These are phyloP conservation scores for Campoletis raptor DNA, from an alignment of 2,888 invertebrate genomes.

Conservation along the genomic window DNA sequence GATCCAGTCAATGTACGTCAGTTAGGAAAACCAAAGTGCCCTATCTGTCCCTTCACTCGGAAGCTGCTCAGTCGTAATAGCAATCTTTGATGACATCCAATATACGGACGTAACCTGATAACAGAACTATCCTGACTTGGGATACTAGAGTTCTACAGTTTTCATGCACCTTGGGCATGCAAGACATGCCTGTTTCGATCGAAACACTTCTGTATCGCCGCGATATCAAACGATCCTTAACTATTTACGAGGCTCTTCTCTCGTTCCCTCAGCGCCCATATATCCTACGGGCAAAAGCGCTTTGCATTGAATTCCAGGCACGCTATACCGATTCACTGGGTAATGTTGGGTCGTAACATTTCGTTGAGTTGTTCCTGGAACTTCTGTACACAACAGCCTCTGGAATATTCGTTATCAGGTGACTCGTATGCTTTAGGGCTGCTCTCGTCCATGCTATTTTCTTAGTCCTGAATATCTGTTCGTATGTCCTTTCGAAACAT, in stretches of 20 bases:
- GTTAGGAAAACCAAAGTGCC: background rate
- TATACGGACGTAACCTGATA: background rate
- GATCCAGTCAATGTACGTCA: background rate
- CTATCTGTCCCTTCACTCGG: background rate
- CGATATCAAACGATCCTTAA: slow-evolving; percentile 32
- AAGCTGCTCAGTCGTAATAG: background rate
- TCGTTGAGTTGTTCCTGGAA: slow-evolving; percentile 43
- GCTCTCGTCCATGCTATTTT: slow-evolving; percentile 8
- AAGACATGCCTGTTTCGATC: background rate
- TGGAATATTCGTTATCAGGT: slow-evolving; percentile 65
- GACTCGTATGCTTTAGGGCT: slow-evolving; percentile 51
- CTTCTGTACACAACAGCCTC: slow-evolving; percentile 27
- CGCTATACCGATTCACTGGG: slow-evolving; percentile 71
- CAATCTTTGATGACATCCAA: slow-evolving; percentile 14
- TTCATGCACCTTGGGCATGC: slow-evolving; percentile 6
- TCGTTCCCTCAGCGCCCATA: background rate
- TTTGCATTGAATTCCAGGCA: slow-evolving; percentile 71
- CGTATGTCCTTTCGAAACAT: background rate
- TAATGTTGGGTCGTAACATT: slow-evolving; percentile 63
- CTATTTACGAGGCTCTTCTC: slow-evolving; percentile 63
- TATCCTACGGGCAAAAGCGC: slow-evolving; percentile 53
- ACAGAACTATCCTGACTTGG: slow-evolving; percentile 1
- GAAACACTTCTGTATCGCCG: slow-evolving; percentile 37
- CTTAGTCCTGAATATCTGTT: slow-evolving; percentile 18
- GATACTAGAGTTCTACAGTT: background rate